Base-by-base conservation (phyloP, 2,888 invertebrate genomes). In the Orgyia antiqua region DNA sequence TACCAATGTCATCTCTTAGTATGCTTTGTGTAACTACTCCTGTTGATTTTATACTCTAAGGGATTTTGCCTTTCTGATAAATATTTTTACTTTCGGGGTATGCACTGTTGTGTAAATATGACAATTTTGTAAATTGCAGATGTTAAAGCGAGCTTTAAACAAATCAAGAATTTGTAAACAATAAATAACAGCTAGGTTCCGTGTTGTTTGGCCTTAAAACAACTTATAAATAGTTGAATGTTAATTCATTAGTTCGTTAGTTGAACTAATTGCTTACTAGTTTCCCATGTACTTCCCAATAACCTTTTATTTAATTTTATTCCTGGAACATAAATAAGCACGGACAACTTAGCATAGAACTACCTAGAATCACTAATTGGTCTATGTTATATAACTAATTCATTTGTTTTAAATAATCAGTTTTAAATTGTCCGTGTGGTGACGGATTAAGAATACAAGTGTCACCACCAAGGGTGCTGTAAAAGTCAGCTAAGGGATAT, bases 191-290 rank as follows among this genome's bases (percentile, higher is more conserved):
- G 9, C n/a, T 9, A 21, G 13, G 17, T 21, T 29, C 26, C 23
- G 24, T 20, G 26, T 36, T 26, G 21, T 15, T 32, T 13, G n/a
- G 27, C 10, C 15, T 36, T 25, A 25, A 10, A 23, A 12, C 10
- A 23, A 28, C 41, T 50, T 41, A 36, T 34, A 49, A 42, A 42
- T 30, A 27, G 33, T 40, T 42, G 38, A 21, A 40, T 46, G 39
- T 43, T 35, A 44, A 36, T 50, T 41, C 46, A 46, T 43, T 44
- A 40, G 32, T 41, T 46, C 34, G 37, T 41, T 49, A 43, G 41
- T 33, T 43, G 31, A 41, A 42, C 49, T 48, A 48, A 48, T 48
- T 45, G 49, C 39, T 19, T 21, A 28, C 34, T 32, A 32, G 10
- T 32, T 46, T 50, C 45, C 42, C 44, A 44, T 31, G 39, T 38